Percentiles rank a stretch among this genome's conserved stretches.
Conservation (phyloP, 2,113 vertebrate species). For the Macrotis lagotis region DNA sequence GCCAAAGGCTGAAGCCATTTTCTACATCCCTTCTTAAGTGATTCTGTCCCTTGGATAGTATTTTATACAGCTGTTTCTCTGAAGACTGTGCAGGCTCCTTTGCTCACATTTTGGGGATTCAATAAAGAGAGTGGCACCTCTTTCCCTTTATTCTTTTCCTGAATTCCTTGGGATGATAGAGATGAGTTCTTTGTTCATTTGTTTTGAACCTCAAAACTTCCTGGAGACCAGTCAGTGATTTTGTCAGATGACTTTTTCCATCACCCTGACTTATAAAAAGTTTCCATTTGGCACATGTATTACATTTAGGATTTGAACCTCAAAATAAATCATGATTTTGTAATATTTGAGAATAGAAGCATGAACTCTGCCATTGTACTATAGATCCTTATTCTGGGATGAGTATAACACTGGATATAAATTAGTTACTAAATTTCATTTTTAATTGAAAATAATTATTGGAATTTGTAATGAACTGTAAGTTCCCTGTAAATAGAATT, state of each 20-base stretch:
- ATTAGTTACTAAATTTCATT: neutral
- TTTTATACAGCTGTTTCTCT: constrained; percentile 15
- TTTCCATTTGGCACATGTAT: neutral
- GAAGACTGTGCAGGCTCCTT: neutral
- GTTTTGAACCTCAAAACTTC: neutral
- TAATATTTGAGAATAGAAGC: neutral
- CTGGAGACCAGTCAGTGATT: neutral
- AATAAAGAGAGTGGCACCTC: neutral
- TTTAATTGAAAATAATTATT: neutral
- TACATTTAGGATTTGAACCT: constrained; percentile 27
- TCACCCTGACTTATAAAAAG: neutral
- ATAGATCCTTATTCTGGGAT: neutral
- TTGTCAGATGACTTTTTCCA: constrained; percentile 21
- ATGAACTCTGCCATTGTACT: neutral
- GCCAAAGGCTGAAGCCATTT: neutral
- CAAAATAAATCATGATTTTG: neutral
- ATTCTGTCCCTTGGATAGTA: neutral
- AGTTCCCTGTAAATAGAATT: neutral
- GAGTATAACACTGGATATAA: neutral
- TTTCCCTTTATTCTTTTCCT: neutral
- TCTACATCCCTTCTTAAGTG: neutral
- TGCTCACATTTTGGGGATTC: neutral
- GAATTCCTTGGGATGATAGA: neutral
- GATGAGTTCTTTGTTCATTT: constrained; percentile 11
- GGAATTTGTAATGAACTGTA: neutral